Conservation (phyloP, 2,888 invertebrate species). For the Andrena bicolor region DNA sequence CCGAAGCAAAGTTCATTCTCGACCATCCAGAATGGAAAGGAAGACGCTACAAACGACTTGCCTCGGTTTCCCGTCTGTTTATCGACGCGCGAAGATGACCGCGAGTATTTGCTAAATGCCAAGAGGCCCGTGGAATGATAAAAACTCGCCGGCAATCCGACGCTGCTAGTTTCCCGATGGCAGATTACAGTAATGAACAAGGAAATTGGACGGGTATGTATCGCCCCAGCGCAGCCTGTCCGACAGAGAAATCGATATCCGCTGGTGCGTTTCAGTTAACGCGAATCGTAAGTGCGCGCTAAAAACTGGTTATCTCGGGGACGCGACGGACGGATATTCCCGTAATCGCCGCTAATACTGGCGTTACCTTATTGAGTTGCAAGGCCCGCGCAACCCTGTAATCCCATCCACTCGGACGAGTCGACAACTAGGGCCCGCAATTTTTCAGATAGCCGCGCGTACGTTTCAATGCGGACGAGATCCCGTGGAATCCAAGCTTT, state of each 20-base stretch:
- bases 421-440: not conserved
- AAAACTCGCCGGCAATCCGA: constrained; percentile 13
- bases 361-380: constrained; percentile 42
- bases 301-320: constrained; percentile 37
- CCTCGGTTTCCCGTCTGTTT: not conserved
- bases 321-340: not conserved
- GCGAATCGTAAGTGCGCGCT: constrained; percentile 6
- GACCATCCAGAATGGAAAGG: not conserved
- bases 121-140: not conserved
- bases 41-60: not conserved
- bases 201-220: constrained; percentile 28
- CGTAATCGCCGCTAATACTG: constrained; percentile 29
- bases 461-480: not conserved
- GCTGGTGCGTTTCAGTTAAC: constrained; percentile 16
- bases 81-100: constrained; percentile 5
- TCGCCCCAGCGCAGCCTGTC: not conserved
- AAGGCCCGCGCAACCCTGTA: constrained; percentile 13
- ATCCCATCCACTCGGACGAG: constrained; percentile 6
- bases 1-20: too few relatives aligned
- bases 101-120: constrained; percentile 7
- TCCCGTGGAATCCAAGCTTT: constrained; percentile 21
- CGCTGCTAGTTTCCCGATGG: not conserved
- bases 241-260: constrained; percentile 19
- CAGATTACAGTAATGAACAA: constrained; percentile 33
- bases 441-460: not conserved